phyloP scores from a whole-genome alignment of 2,113 vertebrate species.

The Pygoscelis adeliae region DNA sequence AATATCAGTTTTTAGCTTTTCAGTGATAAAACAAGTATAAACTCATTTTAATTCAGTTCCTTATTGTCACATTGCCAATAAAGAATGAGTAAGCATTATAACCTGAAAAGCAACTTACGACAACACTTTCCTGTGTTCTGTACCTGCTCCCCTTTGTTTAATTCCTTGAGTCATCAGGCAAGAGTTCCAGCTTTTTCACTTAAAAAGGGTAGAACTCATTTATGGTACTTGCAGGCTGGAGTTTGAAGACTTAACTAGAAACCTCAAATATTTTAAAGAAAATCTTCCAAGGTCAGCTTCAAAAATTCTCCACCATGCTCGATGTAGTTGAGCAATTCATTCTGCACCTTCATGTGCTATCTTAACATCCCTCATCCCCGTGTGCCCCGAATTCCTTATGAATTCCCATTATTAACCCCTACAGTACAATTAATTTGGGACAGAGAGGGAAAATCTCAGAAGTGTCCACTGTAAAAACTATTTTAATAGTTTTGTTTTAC shows the following conservation, averaged over 20 bases:
- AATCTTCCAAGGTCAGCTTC: background rate
- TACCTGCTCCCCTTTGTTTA: background rate
- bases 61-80: background rate
- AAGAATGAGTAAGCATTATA: background rate
- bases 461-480: background rate
- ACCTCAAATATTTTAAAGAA: background rate
- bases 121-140: background rate
- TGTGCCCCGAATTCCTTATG: background rate
- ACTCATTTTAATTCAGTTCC: background rate
- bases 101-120: background rate
- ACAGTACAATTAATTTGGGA: background rate
- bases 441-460: background rate
- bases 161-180: background rate
- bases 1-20: background rate
- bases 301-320: background rate
- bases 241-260: background rate
- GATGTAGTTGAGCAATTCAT: background rate
- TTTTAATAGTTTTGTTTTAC: background rate
- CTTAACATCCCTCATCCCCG: accelerated
- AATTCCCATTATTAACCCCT: background rate
- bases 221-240: background rate
- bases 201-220: background rate
- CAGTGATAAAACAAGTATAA: background rate
- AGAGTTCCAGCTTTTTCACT: background rate
- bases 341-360: background rate